Evolutionary conservation across 2,888 invertebrate species (phyloP).

Genomic region (Philereme transversata): DNA sequence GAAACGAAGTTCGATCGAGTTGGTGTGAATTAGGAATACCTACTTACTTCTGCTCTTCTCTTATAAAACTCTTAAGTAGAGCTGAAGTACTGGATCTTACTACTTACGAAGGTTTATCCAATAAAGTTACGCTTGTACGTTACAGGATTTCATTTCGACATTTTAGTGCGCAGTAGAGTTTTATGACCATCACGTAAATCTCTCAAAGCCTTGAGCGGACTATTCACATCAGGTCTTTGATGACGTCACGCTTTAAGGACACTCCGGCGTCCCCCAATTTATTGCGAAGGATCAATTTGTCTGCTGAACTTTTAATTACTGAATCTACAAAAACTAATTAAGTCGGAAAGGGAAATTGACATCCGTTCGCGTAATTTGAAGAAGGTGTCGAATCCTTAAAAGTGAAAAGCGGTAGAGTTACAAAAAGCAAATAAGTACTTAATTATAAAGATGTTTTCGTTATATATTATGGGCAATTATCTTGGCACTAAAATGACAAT

Average conservation of each 20-base stretch:
- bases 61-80: not conserved
- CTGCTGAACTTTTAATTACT: constrained; percentile 20
- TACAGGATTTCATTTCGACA: constrained; percentile 24
- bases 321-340: constrained; percentile 23
- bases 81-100: not conserved
- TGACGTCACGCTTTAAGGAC: constrained; percentile 35
- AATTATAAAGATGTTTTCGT: too few species aligned
- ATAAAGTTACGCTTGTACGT: constrained; percentile 8
- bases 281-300: constrained; percentile 15
- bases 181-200: constrained; percentile 24
- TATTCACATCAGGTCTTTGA: constrained; percentile 15
- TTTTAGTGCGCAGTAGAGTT: constrained; percentile 27
- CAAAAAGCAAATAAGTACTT: not conserved
- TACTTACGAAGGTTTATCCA: constrained; percentile 2
- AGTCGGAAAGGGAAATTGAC: constrained; percentile 42
- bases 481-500: too few species aligned
- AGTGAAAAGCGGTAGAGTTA: constrained; percentile 3
- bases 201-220: constrained; percentile 27
- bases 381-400: constrained; percentile 32
- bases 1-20: not conserved
- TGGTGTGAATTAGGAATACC: not conserved
- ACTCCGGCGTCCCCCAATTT: constrained; percentile 13
- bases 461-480: too few species aligned
- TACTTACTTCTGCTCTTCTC: not conserved
- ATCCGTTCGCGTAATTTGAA: constrained; percentile 41